Percentiles rank a stretch among this genome's conserved stretches.
Conservation (phyloP, 2,113 vertebrate genomes). For the Stigmatopora argus region DNA sequence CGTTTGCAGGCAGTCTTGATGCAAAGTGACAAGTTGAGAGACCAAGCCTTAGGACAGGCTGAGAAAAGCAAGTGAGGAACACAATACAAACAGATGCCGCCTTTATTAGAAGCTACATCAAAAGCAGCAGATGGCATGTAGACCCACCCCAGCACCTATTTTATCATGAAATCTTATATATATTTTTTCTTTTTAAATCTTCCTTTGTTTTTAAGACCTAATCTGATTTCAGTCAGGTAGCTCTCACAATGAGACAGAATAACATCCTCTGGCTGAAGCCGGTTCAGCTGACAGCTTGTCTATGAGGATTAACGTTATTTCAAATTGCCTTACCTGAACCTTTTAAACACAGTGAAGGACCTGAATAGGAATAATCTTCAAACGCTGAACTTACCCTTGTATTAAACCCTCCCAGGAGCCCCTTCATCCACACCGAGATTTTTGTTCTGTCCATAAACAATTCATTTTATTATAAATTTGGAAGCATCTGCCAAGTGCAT, state of each 20-base stretch:
- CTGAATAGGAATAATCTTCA: background rate
- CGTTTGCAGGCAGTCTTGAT: conserved; percentile 36
- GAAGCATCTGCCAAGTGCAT: background rate
- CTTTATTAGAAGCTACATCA: conserved; percentile 5
- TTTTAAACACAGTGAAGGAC: background rate
- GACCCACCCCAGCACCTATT: background rate
- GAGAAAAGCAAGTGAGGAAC: conserved; percentile 21
- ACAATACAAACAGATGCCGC: conserved; percentile 35
- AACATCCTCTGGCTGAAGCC: conserved; percentile 25
- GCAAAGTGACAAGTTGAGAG: conserved; percentile 48
- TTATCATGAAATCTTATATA: conserved; percentile 26
- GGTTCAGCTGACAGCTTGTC: conserved; percentile 37
- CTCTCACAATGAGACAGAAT: conserved; percentile 17
- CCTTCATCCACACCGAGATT: background rate
- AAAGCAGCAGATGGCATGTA: conserved; percentile 39
- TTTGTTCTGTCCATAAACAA: background rate
- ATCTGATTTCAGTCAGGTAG: background rate
- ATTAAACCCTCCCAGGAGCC: background rate
- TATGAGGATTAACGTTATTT: conserved; percentile 20
- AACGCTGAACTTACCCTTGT: background rate
- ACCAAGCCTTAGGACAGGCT: conserved; percentile 44
- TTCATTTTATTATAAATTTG: background rate
- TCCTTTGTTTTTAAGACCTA: background rate
- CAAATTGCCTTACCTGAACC: conserved; percentile 30
- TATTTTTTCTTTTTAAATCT: conserved; percentile 13